Percentiles rank a stretch among this genome's conserved stretches.
Conservation (phyloP, 2,888 invertebrate species). For the Micropterix aruncella region DNA sequence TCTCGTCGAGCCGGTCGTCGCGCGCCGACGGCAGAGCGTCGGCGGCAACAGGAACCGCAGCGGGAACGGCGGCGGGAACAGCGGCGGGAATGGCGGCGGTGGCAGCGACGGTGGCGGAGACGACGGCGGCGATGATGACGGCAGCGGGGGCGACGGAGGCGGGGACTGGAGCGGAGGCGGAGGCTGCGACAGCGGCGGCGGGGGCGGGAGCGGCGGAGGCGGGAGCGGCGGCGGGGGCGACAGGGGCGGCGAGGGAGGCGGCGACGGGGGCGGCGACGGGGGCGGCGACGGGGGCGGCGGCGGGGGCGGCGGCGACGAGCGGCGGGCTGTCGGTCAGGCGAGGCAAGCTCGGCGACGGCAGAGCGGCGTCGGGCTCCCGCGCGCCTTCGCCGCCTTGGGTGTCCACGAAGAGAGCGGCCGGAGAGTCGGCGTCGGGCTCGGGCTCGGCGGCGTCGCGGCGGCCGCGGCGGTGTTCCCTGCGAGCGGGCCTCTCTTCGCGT, state of each 20-base stretch:
- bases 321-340: conserved; percentile 50
- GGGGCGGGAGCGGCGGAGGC: neutral
- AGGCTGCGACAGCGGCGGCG: conserved; percentile 7
- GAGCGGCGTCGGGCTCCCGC: conserved; percentile 22
- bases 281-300: neutral
- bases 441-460: conserved; percentile 35
- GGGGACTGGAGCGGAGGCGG: conserved; percentile 11
- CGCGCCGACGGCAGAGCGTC: conserved; percentile 21
- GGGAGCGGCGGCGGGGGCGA: neutral
- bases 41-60: conserved; percentile 66
- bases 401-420: conserved; percentile 10
- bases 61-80: conserved; percentile 61
- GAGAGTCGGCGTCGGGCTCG: conserved; percentile 17
- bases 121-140: conserved; percentile 67
- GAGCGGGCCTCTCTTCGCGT: conserved; percentile 60
- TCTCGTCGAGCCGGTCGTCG: conserved; percentile 51
- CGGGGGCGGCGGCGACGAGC: conserved; percentile 20
- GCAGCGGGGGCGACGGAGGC: conserved; percentile 44
- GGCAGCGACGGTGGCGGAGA: conserved; percentile 28
- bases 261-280: neutral
- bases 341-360: conserved; percentile 47
- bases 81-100: conserved; percentile 29
- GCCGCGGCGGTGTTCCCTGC: conserved; percentile 53
- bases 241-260: neutral
- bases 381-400: conserved; percentile 17